These are phyloP conservation scores for Actinostola sp. DNA, from an alignment of 92 coral and sea anemone genomes.

Conservation along the genomic window DNA sequence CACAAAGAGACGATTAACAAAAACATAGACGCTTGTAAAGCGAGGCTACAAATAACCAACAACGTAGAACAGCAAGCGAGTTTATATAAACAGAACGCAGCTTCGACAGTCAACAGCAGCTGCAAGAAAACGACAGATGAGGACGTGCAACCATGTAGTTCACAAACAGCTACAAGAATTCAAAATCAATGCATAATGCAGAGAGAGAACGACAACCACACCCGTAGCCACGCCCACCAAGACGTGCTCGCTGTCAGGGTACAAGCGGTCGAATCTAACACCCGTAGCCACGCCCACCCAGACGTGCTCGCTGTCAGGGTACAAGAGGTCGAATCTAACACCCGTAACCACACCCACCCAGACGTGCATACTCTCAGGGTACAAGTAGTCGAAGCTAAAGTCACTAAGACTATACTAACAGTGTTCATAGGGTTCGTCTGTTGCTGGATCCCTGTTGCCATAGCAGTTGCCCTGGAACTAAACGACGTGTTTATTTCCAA, in stretches of 20 bases:
- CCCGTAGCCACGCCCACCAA: not conserved
- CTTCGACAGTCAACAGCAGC: no score
- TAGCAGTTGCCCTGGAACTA: not conserved
- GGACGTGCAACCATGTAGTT: not conserved
- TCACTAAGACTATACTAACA: conserved; percentile 14
- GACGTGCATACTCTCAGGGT: not conserved
- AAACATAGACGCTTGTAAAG: no score
- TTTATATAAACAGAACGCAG: no score
- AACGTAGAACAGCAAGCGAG: no score
- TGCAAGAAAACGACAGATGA: not conserved
- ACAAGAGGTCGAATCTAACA: not conserved
- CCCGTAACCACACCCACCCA: not conserved
- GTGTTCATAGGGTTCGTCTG: conserved; percentile 22
- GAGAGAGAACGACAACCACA: not conserved
- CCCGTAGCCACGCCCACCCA: not conserved
- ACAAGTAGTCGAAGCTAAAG: conserved; percentile 8
- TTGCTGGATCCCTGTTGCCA: conserved; percentile 26
- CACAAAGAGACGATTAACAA: no score
- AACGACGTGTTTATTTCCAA: no score
- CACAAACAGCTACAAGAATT: not conserved
- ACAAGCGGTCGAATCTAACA: not conserved
- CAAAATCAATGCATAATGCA: not conserved
- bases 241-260: no score
- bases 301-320: not conserved
- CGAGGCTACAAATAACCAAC: no score